Evolutionary conservation across 2,113 vertebrate species (phyloP), one percentile per base, ranked within the genome.

Genomic region (Dromas ardeola): DNA sequence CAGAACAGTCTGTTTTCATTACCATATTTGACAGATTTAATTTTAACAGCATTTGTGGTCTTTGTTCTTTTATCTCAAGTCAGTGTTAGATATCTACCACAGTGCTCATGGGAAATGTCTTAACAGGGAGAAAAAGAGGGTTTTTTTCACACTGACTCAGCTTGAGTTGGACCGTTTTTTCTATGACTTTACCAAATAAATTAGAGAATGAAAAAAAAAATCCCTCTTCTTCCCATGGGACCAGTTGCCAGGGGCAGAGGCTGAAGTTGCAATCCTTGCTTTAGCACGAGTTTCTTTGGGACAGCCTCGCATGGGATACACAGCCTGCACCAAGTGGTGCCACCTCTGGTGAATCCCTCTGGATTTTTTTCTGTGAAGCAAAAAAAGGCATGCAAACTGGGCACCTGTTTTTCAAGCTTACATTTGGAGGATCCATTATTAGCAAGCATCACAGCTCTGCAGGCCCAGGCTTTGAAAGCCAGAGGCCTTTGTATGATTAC

Each of bases 1-100:
- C 62, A 70, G 84, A 90, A 86, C 90, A 90, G 36, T 21, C 53
- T 93, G 72, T 43, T 91, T 96, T 94, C 88, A 82, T 91, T 93
- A 61, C 78, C 61, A n/a, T 88, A 82, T 62, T 85, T 76, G 78
- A 87, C 50, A 87, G 87, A 85, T 90, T 85, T 94, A 63, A 81
- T 93, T 94, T 95, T 89, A 96, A 91, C 92, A 88, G 93, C 78
- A 94, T 91, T 94, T 96, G 73, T 65, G 42, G 90, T 76, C 93
- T 91, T 85, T 91, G 84, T 91, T 91, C 84, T 96, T 91, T 95
- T 88, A 93, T 91, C 73, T 95, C 43, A 42, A 63, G 30, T 87
- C 62, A 85, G 43, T 42, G 58, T 82, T 93, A 94, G 71, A 27
- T 66, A 91, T 43, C 65, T 72, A 69, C 55, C 66, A 79, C 49